Conservation (phyloP, 1,140 invertebrate species). For the Pygmarrhopalites habei region DNA sequence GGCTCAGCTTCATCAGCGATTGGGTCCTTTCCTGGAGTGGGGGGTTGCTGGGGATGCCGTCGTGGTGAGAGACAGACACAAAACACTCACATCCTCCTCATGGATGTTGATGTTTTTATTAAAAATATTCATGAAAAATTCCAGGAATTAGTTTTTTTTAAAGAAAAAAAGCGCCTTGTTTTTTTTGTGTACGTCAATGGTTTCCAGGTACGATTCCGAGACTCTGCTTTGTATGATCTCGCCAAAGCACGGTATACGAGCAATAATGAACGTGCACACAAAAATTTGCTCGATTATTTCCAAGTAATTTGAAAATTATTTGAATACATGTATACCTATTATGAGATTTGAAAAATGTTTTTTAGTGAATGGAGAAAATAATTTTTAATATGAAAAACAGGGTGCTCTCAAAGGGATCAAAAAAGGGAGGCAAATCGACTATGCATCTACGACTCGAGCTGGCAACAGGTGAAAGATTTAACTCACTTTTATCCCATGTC, state of each 20-base stretch:
- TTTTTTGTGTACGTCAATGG: too few relatives aligned
- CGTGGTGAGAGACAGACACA: too few relatives aligned
- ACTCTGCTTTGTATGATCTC: slow-evolving; percentile 51
- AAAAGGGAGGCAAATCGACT: slow-evolving; percentile 22
- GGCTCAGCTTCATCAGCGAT: slow-evolving; percentile 56
- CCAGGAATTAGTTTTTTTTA: too few relatives aligned
- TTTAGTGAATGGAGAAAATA: too few relatives aligned
- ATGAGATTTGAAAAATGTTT: too few relatives aligned
- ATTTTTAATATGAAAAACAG: too few relatives aligned
- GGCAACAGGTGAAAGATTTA: slow-evolving; percentile 36
- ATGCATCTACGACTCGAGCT: slow-evolving; percentile 23
- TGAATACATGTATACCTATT: too few relatives aligned
- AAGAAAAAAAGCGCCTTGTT: too few relatives aligned
- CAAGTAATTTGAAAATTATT: slow-evolving; percentile 43
- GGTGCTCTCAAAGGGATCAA: slow-evolving; percentile 52
- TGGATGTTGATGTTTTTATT: too few relatives aligned
- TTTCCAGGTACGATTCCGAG: slow-evolving; percentile 61
- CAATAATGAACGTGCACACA: slow-evolving; percentile 46
- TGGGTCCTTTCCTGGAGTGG: slow-evolving; percentile 60
- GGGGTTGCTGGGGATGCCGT: slow-evolving; percentile 51
- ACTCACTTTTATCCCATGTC: background rate
- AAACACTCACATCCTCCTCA: too few relatives aligned
- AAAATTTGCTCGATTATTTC: slow-evolving; percentile 53
- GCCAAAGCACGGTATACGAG: slow-evolving; percentile 52
- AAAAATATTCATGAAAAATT: too few relatives aligned